Percentiles rank a stretch among this genome's conserved stretches.
phyloP scores from a whole-genome alignment of 2,888 invertebrate species.

The Meghimatium bilineatum region DNA sequence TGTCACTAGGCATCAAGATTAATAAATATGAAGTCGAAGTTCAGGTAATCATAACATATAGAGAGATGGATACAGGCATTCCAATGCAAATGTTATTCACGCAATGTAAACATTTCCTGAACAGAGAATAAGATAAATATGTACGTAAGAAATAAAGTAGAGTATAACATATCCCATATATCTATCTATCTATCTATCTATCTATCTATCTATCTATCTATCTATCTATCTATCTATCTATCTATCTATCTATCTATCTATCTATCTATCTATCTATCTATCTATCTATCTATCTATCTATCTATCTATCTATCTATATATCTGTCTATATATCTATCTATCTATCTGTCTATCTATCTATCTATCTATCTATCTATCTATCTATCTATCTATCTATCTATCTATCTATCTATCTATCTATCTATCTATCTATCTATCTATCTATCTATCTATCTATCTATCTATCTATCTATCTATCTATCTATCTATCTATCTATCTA shows the following conservation, averaged over 20 bases:
- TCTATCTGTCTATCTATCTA: no score
- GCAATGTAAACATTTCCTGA: no score
- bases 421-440: neutral
- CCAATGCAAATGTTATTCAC: no score
- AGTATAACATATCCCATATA: no score
- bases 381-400: conserved; percentile 1
- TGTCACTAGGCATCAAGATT: no score
- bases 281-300: conserved; percentile 4
- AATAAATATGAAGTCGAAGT: no score
- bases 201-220: conserved; percentile 13
- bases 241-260: conserved; percentile 6
- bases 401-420: neutral
- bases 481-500: neutral
- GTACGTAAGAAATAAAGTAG: no score
- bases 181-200: neutral
- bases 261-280: conserved; percentile 7
- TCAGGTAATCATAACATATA: no score
- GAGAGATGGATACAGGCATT: no score
- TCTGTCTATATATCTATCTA: no score
- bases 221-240: conserved; percentile 16
- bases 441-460: neutral
- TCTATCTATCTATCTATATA: no score
- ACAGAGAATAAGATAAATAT: no score
- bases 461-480: neutral
- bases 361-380: conserved; percentile 7